Evolutionary conservation across 1,140 invertebrate species (phyloP).

Genomic region (Apis dorsata): DNA sequence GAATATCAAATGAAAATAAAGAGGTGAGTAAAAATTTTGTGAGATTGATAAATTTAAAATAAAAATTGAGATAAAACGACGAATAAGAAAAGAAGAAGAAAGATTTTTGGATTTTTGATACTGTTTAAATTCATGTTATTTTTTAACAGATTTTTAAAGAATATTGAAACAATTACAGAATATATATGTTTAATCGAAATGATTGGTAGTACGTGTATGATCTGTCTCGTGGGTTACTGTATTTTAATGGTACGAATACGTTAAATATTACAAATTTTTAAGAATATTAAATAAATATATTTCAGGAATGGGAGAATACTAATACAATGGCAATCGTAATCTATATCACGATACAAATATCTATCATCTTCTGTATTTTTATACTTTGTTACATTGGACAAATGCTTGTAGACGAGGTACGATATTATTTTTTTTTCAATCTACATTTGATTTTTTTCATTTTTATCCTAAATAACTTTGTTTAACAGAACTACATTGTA

Average conservation of each 20-base stretch:
- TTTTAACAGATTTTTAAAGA: constrained; percentile 38
- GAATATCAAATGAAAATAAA: constrained; percentile 47
- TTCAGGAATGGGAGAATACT: constrained; percentile 62
- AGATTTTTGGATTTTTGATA: neutral
- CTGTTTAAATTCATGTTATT: neutral
- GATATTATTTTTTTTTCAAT: neutral
- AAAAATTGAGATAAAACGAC: too few relatives aligned
- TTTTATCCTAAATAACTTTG: neutral
- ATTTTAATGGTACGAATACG: constrained; percentile 47
- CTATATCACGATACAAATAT: constrained; percentile 43
- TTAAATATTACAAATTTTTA: neutral
- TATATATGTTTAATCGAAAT: constrained; percentile 63
- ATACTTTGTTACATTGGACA: constrained; percentile 66
- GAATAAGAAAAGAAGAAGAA: too few relatives aligned
- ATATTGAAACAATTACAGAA: constrained; percentile 35
- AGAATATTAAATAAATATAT: neutral
- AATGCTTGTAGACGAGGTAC: constrained; percentile 60
- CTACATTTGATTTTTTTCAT: neutral
- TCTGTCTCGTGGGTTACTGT: constrained; percentile 61
- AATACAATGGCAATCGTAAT: constrained; percentile 31
- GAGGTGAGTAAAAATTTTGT: neutral
- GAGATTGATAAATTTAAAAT: too few relatives aligned
- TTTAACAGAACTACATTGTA: constrained; percentile 53
- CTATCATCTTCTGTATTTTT: constrained; percentile 59
- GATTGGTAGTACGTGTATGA: constrained; percentile 54